Conservation (phyloP, 1,140 invertebrate genomes). For the Trissolcus basalis region DNA sequence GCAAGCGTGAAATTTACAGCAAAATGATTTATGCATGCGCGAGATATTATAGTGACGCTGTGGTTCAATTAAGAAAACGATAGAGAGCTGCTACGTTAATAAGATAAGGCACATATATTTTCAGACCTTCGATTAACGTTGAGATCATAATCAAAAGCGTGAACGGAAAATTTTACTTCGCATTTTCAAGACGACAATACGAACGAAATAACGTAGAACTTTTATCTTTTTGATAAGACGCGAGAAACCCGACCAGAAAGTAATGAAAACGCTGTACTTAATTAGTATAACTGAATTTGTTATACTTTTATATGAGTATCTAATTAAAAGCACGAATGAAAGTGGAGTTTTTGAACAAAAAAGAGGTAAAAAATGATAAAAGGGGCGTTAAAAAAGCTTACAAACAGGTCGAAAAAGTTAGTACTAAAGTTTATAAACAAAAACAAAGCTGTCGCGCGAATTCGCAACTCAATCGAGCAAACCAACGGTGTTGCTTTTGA, state of each 20-base stretch:
- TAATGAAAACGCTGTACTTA: neutral
- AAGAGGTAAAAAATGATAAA: neutral
- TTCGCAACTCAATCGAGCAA: slow-evolving; percentile 4
- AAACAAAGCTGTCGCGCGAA: neutral
- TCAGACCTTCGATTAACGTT: neutral
- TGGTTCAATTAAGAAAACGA: slow-evolving; percentile 3
- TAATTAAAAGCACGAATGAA: slow-evolving; percentile 5
- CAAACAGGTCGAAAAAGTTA: too few relatives aligned
- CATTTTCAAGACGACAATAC: too few relatives aligned
- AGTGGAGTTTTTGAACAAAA: too few relatives aligned
- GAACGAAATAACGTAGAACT: too few relatives aligned
- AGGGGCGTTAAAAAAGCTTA: too few relatives aligned
- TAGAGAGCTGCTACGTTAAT: neutral
- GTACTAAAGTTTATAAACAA: too few relatives aligned
- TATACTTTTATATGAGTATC: neutral
- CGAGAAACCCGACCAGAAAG: too few relatives aligned
- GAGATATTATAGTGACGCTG: slow-evolving; percentile 8
- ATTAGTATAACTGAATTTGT: too few relatives aligned
- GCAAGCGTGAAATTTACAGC: slow-evolving; percentile 9
- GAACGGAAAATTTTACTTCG: too few relatives aligned
- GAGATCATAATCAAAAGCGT: too few relatives aligned
- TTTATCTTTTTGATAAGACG: too few relatives aligned
- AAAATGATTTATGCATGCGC: slow-evolving; percentile 14
- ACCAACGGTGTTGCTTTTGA: slow-evolving; percentile 2
- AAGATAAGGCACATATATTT: slow-evolving; percentile 1